These are phyloP conservation scores for Drosophila lini DNA, from an alignment of 1,140 invertebrate genomes.

Conservation along the genomic window DNA sequence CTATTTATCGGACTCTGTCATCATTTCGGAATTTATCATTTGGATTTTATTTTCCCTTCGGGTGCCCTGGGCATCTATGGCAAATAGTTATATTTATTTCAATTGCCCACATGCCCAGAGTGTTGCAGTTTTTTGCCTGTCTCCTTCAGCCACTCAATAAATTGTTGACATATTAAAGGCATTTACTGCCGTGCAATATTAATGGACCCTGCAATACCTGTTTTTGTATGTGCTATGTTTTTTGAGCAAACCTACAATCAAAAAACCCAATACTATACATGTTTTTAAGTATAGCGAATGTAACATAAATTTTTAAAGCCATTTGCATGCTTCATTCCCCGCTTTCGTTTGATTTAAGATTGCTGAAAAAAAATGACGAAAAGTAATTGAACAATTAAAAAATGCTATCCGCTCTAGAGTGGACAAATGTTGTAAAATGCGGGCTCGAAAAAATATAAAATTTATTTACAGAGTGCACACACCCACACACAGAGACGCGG, in stretches of 20 bases:
- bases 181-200: constrained; percentile 43
- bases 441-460: constrained; percentile 32
- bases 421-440: constrained; percentile 16
- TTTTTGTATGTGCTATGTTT: constrained; percentile 18
- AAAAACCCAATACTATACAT: constrained; percentile 1
- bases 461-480: constrained; percentile 31
- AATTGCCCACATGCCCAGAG: constrained; percentile 23
- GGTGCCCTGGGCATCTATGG: constrained; percentile 1
- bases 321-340: constrained; percentile 48
- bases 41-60: constrained; percentile 6
- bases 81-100: constrained; percentile 51
- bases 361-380: constrained; percentile 25
- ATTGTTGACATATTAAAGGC: constrained; percentile 38
- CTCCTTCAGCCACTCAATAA: constrained; percentile 28
- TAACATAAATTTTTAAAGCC: constrained; percentile 42
- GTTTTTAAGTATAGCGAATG: constrained; percentile 27
- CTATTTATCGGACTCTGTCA: constrained; percentile 4
- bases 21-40: constrained; percentile 11
- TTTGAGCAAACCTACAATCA: constrained; percentile 11
- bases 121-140: constrained; percentile 10
- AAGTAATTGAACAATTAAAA: constrained; percentile 53
- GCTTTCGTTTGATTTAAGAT: constrained; percentile 47
- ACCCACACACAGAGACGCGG: not conserved
- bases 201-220: constrained; percentile 31
- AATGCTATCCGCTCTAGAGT: constrained; percentile 14